Evolutionary conservation across 1,140 invertebrate species (phyloP), one percentile per base, ranked within the genome.

Genomic region (Eriocheir sinensis): DNA sequence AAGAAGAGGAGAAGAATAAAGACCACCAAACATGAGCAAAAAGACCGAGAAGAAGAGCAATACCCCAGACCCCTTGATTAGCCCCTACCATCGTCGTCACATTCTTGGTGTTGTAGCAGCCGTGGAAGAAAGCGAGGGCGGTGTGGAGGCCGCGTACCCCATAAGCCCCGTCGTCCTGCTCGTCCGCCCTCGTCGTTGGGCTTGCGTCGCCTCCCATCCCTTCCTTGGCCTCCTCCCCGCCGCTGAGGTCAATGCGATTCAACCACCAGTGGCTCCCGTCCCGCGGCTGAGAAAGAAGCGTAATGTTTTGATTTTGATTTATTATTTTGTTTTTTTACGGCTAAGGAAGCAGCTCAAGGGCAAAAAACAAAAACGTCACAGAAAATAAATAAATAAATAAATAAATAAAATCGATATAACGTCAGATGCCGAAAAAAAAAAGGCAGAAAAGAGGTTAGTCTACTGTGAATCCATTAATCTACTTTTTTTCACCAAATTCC

Each of bases 261-360:
- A 94, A 72, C 94, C 94, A 92, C 94, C 94, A 94, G 48, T 94
- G 94, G 41, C 89, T 80, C 3, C 94, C 94, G 86, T 36, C 94
- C 88, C 44, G 86, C 21, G 44, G n/a, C 94, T 94, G 79, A 12
- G 48, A 88, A 60, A 12, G 60, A 90, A 21, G 80, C 0, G 60
- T 81, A 34, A 21, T 81, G 15, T n/a, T n/a, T n/a, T n/a, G n/a
- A 48, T 48, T 48, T 48, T 48, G 4, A 6, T 48, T 48, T 48
- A 4, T 48, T 48, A 48, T 4, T 48, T 48, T 48, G 4, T 48
- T 48, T 48, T 4, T 48, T 4, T 48, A 48, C 44, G 44, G 15
- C 44, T 15, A 48, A 48, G 44, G 44, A 48, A 15, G 15, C 44
- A 48, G 44, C 44, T 48, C 2, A 27, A 27, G 30, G n/a, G 15